Evolutionary conservation across 2,888 invertebrate species (phyloP).

Genomic region (Platynereis dumerilii): DNA sequence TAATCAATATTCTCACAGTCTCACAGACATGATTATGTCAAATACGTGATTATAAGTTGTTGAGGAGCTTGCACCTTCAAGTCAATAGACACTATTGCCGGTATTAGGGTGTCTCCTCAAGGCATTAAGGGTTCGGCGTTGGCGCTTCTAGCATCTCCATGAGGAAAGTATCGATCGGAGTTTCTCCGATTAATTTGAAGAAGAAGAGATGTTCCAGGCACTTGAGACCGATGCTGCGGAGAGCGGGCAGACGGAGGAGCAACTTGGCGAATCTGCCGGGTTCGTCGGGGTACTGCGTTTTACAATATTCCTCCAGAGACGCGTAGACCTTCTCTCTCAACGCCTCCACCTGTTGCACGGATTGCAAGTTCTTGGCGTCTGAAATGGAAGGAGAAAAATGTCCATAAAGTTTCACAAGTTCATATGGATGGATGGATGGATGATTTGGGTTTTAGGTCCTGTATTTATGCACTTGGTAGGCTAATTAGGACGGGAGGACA

Average conservation of each 20-base stretch:
- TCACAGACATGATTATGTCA: no score
- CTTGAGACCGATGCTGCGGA: conserved; percentile 72
- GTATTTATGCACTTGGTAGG: no score
- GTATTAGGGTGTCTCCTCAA: no score
- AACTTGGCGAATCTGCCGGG: conserved; percentile 95
- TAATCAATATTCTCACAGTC: no score
- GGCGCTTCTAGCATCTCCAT: conserved; percentile 39
- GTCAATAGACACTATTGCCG: no score
- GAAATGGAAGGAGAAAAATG: conserved; percentile 40
- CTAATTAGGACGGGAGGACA: no score
- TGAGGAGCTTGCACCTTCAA: no score
- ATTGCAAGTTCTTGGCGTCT: conserved; percentile 89
- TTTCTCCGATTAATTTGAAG: conserved; percentile 88
- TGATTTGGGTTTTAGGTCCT: no score
- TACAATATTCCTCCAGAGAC: conserved; percentile 93
- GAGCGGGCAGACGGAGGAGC: conserved; percentile 67
- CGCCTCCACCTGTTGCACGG: conserved; percentile 66
- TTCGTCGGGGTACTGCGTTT: conserved; percentile 85
- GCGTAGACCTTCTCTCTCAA: conserved; percentile 94
- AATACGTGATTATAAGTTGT: no score
- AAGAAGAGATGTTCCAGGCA: conserved; percentile 94
- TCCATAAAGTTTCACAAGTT: background rate
- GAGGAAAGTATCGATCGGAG: conserved; percentile 79
- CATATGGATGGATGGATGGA: no score
- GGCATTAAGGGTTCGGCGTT: background rate